Percentiles rank a stretch among this genome's conserved stretches.
Conservation (phyloP, 2,113 vertebrate species). For the Climacteris rufus region DNA sequence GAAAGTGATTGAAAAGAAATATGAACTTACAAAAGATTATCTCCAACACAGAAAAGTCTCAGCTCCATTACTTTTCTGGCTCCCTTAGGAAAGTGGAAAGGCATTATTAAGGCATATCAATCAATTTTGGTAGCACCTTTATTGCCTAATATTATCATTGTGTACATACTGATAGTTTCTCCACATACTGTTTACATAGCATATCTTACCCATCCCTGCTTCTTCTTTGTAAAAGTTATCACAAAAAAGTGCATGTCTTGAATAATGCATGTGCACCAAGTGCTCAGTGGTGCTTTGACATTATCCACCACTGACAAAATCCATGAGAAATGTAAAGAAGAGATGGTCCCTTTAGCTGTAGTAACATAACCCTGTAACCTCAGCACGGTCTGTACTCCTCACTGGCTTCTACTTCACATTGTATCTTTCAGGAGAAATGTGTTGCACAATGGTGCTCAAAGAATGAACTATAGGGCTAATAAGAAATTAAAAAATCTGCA, state of each 20-base stretch:
- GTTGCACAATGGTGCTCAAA: background rate
- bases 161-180: background rate
- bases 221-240: background rate
- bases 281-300: background rate
- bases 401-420: background rate
- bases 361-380: background rate
- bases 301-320: background rate
- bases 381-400: background rate
- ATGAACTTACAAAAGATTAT: background rate
- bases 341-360: background rate
- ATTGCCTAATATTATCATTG: background rate
- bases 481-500: background rate
- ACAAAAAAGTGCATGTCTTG: background rate
- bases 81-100: conserved; percentile 15
- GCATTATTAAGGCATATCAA: conserved; percentile 27
- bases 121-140: conserved; percentile 39
- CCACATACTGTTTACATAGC: background rate
- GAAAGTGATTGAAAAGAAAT: conserved; percentile 39
- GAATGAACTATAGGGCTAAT: background rate
- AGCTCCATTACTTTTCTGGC: background rate
- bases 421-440: background rate
- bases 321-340: background rate
- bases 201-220: background rate
- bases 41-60: background rate
- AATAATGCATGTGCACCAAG: conserved; percentile 1